phyloP scores from a whole-genome alignment of 2,797 vertebrate genomes.

The Pachyuromys duprasi region DNA sequence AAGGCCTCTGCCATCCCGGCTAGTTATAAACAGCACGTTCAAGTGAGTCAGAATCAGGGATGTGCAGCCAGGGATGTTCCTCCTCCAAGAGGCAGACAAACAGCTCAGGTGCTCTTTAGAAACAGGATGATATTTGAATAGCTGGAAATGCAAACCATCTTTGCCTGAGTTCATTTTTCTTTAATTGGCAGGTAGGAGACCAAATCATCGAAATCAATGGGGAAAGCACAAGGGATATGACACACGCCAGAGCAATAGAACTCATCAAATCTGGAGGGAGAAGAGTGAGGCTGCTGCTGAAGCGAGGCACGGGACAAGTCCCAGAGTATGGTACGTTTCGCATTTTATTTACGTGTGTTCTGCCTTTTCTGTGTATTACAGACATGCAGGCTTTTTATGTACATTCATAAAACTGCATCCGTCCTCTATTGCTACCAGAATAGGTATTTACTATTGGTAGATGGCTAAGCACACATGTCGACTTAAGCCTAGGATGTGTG shows the following conservation, averaged over 20 bases:
- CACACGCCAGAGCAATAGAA: conserved; percentile 97
- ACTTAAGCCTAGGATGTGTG: conserved; percentile 55
- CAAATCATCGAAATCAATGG: conserved; percentile 99
- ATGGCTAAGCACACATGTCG: not conserved
- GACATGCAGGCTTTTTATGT: not conserved
- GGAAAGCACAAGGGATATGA: conserved; percentile 98
- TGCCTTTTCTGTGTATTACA: not conserved
- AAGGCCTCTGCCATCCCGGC: not conserved
- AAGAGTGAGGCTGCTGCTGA: conserved; percentile 95
- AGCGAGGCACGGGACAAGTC: conserved; percentile 97
- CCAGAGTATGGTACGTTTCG: conserved; percentile 97
- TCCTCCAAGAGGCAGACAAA: not conserved
- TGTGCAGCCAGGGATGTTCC: conserved; percentile 54
- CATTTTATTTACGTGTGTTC: conserved; percentile 52
- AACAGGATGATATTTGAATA: conserved; percentile 66
- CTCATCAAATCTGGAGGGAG: conserved; percentile 98
- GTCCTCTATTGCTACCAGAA: conserved; percentile 17
- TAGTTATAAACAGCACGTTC: not conserved
- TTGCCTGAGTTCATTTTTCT: conserved; percentile 83
- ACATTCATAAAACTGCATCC: not conserved
- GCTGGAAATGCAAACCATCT: conserved; percentile 69
- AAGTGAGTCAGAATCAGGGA: conserved; percentile 58
- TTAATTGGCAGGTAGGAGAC: conserved; percentile 94
- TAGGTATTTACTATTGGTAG: not conserved
- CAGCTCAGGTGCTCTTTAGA: not conserved